Evolutionary conservation across 2,888 invertebrate genomes (phyloP), one percentile per base, ranked within the genome.

Genomic region (Eilema sororculum): DNA sequence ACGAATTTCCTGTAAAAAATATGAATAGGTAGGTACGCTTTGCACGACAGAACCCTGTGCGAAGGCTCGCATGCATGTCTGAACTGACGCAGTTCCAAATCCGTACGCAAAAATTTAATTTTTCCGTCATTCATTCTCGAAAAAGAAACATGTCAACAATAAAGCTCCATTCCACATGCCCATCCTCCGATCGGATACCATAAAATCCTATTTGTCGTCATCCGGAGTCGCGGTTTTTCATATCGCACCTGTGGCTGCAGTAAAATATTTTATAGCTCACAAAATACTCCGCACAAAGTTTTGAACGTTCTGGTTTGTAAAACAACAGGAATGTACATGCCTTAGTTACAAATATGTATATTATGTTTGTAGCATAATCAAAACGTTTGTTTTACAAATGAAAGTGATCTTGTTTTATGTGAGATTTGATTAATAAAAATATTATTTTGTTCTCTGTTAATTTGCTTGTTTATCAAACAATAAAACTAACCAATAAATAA

Each of bases 201-300:
- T 89, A 74, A 88, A 88, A 84, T 84, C 79, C 80, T 83, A 79
- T 90, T 90, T 89, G 90, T 87, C 90, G 90, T 86, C 88, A 84
- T 80, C 85, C 82, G 81, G 81, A 87, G 86, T 85, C 86, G 87
- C 80, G 87, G 89, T 86, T 87, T 87, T 89, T 88, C 86, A 84
- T 85, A 85, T 85, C 88, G 82, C 94, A 93, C 91, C 94, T 94
- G 93, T 88, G 90, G 88, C 86, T 85, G 87, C 83, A 86, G 87
- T 94, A 90, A 92, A 92, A 90, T 83, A 84, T 87, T 92, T 92
- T 93, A 85, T 87, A 81, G 86, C 85, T 84, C 84, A 89, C 89
- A 86, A 90, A 91, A 89, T 88, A 85, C 85, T 82, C 81, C 82
- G 86, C 86, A 84, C 84, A 77, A 85, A 87, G 85, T 89, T 90